Base-by-base conservation (phyloP, 1,140 invertebrate genomes). In the Drosophila auraria region DNA sequence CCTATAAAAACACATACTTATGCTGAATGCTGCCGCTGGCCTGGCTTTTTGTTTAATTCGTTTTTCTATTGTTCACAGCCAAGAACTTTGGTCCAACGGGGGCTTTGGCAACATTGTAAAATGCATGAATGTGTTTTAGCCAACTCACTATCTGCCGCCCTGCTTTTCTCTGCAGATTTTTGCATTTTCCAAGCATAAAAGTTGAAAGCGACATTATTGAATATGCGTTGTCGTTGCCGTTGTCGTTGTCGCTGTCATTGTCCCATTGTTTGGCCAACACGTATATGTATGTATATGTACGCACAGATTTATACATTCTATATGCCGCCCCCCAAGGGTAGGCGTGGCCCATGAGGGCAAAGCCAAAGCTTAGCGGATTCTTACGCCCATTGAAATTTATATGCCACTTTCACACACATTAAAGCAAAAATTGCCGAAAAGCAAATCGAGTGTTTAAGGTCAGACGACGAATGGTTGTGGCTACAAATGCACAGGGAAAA, bases 181-280 rank as follows among this genome's bases (percentile, higher is more conserved):
- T 77, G 75, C 81, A 84, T 84, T 80, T 84, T 47, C 65, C 80
- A 53, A 62, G 73, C 78, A 82, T 75, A 89, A 90, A 90, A 89
- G 86, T 86, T 86, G 86, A 89, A 90, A 89, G 82, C 86, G 86
- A 90, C 86, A 89, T 90, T 89, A 89, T 91, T 90, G 84, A 89
- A 89, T 89, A 89, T 90, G 84, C 83, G 77, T 83, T 70, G 74
- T 66, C 51, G 62, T 78, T 82, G 64, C 45, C 51, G 63, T 25
- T 56, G 60, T 53, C 60, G 36, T 63, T 64, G 60, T 49, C 65
- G 59, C 65, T 78, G 60, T 49, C 65, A 71, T 65, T 78, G 72
- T 77, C 57, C 83, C 66, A 87, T 87, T 87, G 83, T 87, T 77
- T 58, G 66, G 45, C 54, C 47, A 64, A 57, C 53, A 80, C 61